These are phyloP conservation scores for Iphiclides podalirius DNA, from an alignment of 2,888 invertebrate genomes.

Conservation along the genomic window DNA sequence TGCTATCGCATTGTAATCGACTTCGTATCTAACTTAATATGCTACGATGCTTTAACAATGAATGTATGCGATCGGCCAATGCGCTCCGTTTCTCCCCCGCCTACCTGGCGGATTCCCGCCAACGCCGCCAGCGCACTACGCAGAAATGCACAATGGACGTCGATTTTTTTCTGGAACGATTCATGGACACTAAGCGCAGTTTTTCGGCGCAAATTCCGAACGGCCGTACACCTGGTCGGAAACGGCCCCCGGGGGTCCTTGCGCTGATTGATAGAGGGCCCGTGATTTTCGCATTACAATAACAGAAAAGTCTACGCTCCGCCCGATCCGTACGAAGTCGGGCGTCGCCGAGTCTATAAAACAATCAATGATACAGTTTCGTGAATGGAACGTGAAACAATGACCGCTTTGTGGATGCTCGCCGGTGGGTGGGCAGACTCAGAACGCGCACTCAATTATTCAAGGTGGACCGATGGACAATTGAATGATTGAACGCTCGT, in stretches of 20 bases:
- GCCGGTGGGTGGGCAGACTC: slow-evolving; percentile 59
- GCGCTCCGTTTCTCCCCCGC: slow-evolving; percentile 29
- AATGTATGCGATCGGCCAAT: slow-evolving; percentile 8
- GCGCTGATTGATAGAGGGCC: slow-evolving; percentile 70
- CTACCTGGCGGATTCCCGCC: slow-evolving; percentile 60
- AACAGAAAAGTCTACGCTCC: slow-evolving; percentile 45
- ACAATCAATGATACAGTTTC: slow-evolving; percentile 75
- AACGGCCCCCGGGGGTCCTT: slow-evolving; percentile 74
- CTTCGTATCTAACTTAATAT: neutral
- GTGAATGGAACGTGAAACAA: slow-evolving; percentile 73
- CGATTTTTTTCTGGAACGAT: slow-evolving; percentile 56
- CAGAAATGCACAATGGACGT: slow-evolving; percentile 68
- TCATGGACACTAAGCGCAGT: slow-evolving; percentile 63
- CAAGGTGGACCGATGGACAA: slow-evolving; percentile 33
- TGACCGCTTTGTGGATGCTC: slow-evolving; percentile 50
- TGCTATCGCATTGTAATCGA: neutral
- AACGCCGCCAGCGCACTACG: slow-evolving; percentile 54
- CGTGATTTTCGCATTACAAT: slow-evolving; percentile 59
- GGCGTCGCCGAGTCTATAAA: slow-evolving; percentile 76
- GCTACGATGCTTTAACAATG: neutral
- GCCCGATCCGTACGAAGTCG: slow-evolving; percentile 46
- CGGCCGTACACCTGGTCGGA: slow-evolving; percentile 74
- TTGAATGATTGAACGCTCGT: slow-evolving; percentile 26
- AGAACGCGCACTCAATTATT: slow-evolving; percentile 61
- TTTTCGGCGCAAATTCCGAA: slow-evolving; percentile 76